A percentile compares a stretch with the other conserved stretches of the same genome.
These are phyloP conservation scores for Gambusia affinis DNA, from an alignment of 2,113 vertebrate genomes.

Conservation along the genomic window DNA sequence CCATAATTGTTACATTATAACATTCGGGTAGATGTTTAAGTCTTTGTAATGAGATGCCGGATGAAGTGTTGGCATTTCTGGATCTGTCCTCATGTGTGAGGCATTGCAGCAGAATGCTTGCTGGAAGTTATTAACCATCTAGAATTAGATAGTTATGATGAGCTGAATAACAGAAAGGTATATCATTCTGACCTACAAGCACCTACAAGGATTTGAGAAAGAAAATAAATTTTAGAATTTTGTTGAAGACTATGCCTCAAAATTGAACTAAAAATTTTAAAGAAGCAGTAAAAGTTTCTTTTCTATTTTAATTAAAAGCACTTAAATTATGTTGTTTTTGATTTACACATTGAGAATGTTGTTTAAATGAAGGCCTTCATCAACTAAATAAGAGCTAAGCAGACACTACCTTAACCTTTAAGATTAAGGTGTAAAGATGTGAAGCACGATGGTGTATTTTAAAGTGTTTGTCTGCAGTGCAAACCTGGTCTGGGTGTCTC, in stretches of 20 bases:
- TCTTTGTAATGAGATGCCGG: too few species aligned
- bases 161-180: background rate
- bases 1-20: background rate
- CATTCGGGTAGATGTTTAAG: background rate
- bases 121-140: background rate
- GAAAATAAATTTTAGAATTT: background rate
- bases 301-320: background rate
- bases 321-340: background rate
- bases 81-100: background rate
- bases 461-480: constrained; percentile 41
- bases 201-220: background rate
- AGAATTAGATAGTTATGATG: background rate
- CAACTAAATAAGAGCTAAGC: background rate
- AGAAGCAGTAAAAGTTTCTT: background rate
- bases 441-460: constrained; percentile 32
- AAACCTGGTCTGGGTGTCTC: constrained; percentile 15
- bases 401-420: constrained; percentile 13
- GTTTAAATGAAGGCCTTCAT: background rate
- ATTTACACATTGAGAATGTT: background rate
- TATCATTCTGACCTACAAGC: background rate
- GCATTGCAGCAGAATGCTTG: background rate
- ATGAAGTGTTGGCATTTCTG: too few species aligned
- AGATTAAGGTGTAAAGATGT: background rate
- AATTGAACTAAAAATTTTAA: background rate
- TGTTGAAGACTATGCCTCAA: background rate